Conservation (phyloP, 2,888 invertebrate species). For the Drosophila barbarae region DNA sequence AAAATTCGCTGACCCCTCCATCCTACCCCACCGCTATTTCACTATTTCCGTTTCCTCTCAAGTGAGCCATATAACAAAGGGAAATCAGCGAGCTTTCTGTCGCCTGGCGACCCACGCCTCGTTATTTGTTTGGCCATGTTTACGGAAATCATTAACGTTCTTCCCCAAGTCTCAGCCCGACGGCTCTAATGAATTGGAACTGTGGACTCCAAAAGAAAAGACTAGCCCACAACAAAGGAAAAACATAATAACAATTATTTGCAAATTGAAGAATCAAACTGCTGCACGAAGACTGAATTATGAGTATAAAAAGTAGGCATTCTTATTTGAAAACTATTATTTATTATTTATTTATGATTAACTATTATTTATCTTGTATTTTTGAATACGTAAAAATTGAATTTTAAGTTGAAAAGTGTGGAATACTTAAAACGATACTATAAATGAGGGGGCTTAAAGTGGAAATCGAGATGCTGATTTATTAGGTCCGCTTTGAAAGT, state of each 20-base stretch:
- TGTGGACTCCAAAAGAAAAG: conserved; percentile 1
- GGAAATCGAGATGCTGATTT: conserved; percentile 20
- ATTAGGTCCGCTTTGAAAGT: conserved; percentile 22
- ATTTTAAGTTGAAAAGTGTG: too few relatives aligned
- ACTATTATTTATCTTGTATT: too few relatives aligned
- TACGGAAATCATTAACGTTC: conserved; percentile 52
- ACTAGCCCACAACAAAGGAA: not conserved
- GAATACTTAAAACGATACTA: not conserved
- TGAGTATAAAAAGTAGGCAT: not conserved
- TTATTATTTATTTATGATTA: too few relatives aligned
- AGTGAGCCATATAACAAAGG: conserved; percentile 49
- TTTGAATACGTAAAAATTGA: too few relatives aligned
- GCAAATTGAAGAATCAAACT: conserved; percentile 14
- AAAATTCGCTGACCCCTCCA: conserved; percentile 41
- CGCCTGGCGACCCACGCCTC: conserved; percentile 35
- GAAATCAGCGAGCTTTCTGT: conserved; percentile 44
- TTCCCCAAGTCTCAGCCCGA: conserved; percentile 1
- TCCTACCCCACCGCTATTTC: not conserved
- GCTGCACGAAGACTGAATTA: not conserved
- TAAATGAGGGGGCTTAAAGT: not conserved
- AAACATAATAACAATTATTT: conserved; percentile 7
- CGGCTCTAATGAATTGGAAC: conserved; percentile 52
- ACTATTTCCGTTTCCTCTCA: conserved; percentile 45
- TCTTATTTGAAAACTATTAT: not conserved
- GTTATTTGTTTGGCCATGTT: conserved; percentile 55